Evolutionary conservation across 2,888 invertebrate species (phyloP), one percentile per base, ranked within the genome.

Genomic region (Rhingia campestris): DNA sequence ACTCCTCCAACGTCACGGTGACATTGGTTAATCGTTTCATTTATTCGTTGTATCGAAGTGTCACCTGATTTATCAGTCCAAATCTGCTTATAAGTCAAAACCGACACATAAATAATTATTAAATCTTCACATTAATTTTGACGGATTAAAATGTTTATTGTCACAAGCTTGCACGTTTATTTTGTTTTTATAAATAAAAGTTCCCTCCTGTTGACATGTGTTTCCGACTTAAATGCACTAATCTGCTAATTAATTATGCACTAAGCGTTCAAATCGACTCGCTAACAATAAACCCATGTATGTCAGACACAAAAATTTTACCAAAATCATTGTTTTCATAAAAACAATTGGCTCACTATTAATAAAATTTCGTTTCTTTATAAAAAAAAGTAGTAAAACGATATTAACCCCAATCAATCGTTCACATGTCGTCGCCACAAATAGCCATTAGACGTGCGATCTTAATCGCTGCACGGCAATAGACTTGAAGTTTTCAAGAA

Each of bases 221-320:
- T 35, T 22, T 22, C 6, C 43, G 35, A 32, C 51, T 69, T 56
- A 47, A 69, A 37, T n/a, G 69, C 58, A 47, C 10, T 61, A 61
- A 72, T 43, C 72, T 22, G n/a, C 14, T 41, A 61, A 72, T 72
- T 72, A 61, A 72, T 72, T 72, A 72, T n/a, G 3, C 61, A 51
- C 51, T 53, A 53, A 61, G 33, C 12, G 61, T 43, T 53, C 35
- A 53, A 35, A 43, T 22, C 33, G 41, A 14, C 6, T n/a, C 9
- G 6, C 45, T 9, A 10, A 9, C 12, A 4, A 30, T 30, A 30
- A 41, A 7, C 14, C 45, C 4, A n/a, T 14, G 10, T 4, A 10
- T n/a, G 43, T 30, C 58, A 22, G 63, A 51, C n/a, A 35, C 30
- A 35, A 22, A 47, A 45, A 22, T 33, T 54, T 33, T 47, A 51